Conservation (phyloP, 2,888 invertebrate genomes). For the Netelia virgata region DNA sequence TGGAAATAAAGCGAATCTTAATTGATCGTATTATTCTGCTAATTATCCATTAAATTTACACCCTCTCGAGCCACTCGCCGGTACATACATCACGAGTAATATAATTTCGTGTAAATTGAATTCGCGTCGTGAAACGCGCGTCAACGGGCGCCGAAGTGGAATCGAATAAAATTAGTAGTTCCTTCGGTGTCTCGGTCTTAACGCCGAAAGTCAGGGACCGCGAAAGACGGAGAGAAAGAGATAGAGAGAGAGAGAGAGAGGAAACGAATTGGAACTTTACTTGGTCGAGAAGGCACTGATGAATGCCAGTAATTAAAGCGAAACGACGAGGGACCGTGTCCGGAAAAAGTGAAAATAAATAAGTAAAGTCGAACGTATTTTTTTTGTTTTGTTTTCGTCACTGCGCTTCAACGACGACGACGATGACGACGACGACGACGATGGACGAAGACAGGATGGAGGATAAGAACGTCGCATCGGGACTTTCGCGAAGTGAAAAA, state of each 20-base stretch:
- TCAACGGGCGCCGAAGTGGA: slow-evolving; percentile 52
- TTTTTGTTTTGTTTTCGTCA: slow-evolving; percentile 1
- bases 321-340: slow-evolving; percentile 50
- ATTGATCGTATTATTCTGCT: slow-evolving; percentile 58
- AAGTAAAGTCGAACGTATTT: slow-evolving; percentile 54
- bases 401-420: slow-evolving; percentile 38
- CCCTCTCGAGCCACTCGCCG: slow-evolving; percentile 3
- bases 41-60: slow-evolving; percentile 57
- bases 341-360: slow-evolving; percentile 60
- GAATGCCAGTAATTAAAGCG: slow-evolving; percentile 71
- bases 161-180: slow-evolving; percentile 68
- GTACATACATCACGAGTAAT: slow-evolving; percentile 28
- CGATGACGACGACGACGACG: slow-evolving; percentile 35
- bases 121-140: slow-evolving; percentile 46
- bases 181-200: slow-evolving; percentile 60
- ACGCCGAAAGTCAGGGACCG: slow-evolving; percentile 23
- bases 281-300: slow-evolving; percentile 61
- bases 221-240: slow-evolving; percentile 11
- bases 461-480: slow-evolving; percentile 59
- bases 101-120: slow-evolving; percentile 62
- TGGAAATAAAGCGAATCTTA: slow-evolving; percentile 49
- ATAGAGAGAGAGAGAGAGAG: slow-evolving; percentile 14
- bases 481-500: not conserved
- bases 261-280: slow-evolving; percentile 53
- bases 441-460: too few species aligned